phyloP scores from a whole-genome alignment of 2,113 vertebrate genomes.

The Scophthalmus maximus region DNA sequence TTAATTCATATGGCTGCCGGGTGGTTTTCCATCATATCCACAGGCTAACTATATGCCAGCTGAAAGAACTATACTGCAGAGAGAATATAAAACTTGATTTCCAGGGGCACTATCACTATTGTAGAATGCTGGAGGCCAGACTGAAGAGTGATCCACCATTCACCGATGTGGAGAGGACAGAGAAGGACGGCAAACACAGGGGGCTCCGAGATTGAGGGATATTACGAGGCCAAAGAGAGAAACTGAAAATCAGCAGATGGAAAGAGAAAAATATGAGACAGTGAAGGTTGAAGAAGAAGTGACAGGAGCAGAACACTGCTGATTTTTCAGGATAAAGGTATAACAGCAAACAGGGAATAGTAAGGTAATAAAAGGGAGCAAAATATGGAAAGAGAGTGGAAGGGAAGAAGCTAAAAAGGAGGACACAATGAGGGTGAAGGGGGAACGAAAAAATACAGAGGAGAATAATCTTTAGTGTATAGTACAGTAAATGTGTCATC shows the following conservation, averaged over 20 bases:
- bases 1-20: constrained; percentile 19
- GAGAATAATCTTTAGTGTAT: constrained; percentile 21
- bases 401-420: constrained; percentile 4
- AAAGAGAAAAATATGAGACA: constrained; percentile 11
- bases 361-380: constrained; percentile 19
- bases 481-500: constrained; percentile 48
- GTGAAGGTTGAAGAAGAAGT: background rate
- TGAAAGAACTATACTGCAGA: constrained; percentile 23
- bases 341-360: background rate
- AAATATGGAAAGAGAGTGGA: constrained; percentile 5
- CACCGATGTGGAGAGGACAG: constrained; percentile 16
- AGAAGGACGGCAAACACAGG: constrained; percentile 24
- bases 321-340: constrained; percentile 3
- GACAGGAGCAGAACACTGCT: constrained; percentile 1
- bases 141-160: constrained; percentile 10
- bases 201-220: constrained; percentile 16
- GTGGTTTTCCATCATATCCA: constrained; percentile 30
- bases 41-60: constrained; percentile 13
- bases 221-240: constrained; percentile 25
- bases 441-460: constrained; percentile 27
- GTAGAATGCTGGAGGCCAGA: constrained; percentile 34
- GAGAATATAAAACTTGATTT: constrained; percentile 51
- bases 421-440: background rate
- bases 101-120: constrained; percentile 26
- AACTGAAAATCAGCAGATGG: too few relatives aligned